These are phyloP conservation scores for Sarcoramphus papa DNA, from an alignment of 2,797 vertebrate species.

Conservation along the genomic window DNA sequence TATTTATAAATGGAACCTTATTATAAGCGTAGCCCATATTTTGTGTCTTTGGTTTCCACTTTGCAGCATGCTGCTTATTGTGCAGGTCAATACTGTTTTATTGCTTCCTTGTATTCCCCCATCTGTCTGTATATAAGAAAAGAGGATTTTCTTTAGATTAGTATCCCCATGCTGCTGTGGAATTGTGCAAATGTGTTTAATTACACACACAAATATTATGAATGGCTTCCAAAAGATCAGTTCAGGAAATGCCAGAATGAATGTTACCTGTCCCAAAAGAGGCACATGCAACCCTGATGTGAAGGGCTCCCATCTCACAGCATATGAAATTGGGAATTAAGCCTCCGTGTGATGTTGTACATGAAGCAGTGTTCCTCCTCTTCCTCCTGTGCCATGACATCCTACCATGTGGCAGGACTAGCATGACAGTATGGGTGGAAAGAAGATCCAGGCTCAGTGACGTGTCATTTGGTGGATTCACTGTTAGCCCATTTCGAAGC, in stretches of 20 bases:
- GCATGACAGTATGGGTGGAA: not conserved
- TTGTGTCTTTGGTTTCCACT: not conserved
- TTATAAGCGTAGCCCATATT: not conserved
- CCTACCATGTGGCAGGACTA: not conserved
- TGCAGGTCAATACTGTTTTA: not conserved
- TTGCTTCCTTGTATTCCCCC: not conserved
- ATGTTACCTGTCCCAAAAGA: not conserved
- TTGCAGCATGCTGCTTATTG: not conserved
- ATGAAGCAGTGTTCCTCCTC: not conserved
- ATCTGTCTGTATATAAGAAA: not conserved
- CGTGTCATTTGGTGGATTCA: not conserved
- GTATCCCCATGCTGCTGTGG: not conserved
- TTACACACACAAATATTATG: not conserved
- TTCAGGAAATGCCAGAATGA: not conserved
- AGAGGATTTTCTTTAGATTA: not conserved
- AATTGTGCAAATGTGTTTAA: not conserved
- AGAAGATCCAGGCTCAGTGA: not conserved
- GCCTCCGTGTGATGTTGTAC: not conserved
- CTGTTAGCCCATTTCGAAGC: not conserved
- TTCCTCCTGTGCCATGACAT: not conserved
- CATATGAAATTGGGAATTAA: not conserved
- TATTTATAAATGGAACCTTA: not conserved
- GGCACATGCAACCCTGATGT: not conserved
- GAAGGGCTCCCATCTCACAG: not conserved
- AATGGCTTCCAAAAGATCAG: not conserved